A percentile compares a stretch with the other conserved stretches of the same genome.
Evolutionary conservation across 2,888 invertebrate species (phyloP).

Genomic region (Ormyrus rosae): DNA sequence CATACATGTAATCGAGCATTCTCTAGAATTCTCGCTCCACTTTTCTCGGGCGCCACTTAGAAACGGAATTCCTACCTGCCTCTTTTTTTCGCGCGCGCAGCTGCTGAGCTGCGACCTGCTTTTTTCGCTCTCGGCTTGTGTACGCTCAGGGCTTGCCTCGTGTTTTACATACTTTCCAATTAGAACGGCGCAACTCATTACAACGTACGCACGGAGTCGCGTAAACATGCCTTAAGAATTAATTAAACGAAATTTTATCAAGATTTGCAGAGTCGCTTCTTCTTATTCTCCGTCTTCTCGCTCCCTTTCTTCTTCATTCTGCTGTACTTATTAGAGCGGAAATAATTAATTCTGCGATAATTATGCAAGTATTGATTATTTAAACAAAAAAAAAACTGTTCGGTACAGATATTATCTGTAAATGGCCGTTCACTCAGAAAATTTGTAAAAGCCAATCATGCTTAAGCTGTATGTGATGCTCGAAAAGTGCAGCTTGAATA

Average conservation of each 20-base stretch:
- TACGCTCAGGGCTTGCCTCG: background rate
- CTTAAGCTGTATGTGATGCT: too few relatives aligned
- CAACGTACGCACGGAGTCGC: conserved; percentile 13
- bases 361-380: too few relatives aligned
- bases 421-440: too few relatives aligned
- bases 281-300: background rate
- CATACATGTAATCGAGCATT: background rate
- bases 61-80: background rate
- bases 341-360: background rate
- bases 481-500: too few relatives aligned
- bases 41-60: background rate
- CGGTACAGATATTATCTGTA: too few relatives aligned
- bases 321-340: conserved; percentile 22
- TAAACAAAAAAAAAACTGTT: too few relatives aligned
- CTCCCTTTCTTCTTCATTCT: background rate
- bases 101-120: background rate
- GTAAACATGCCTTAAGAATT: conserved; percentile 52
- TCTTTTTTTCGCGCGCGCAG: conserved; percentile 2
- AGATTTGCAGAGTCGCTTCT: conserved; percentile 20
- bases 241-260: conserved; percentile 52
- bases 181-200: conserved; percentile 47
- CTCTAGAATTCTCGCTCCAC: conserved; percentile 21
- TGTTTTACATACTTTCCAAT: conserved; percentile 43
- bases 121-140: background rate
- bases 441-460: too few relatives aligned